phyloP scores from a whole-genome alignment of 2,797 vertebrate species.

The Schizopygopsis malacanthus region DNA sequence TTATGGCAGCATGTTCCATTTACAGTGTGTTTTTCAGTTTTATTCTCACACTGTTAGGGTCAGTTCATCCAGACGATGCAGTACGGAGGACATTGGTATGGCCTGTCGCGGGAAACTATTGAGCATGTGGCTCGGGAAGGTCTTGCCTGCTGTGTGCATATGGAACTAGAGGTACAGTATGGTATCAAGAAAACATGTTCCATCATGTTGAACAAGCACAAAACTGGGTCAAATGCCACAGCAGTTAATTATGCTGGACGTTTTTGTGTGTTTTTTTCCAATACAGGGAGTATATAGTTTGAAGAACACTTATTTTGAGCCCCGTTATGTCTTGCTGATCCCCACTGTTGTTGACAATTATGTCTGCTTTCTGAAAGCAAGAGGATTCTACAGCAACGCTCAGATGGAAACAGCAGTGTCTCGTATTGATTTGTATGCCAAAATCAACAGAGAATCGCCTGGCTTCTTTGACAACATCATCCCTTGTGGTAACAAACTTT shows the following conservation, averaged over 20 bases:
- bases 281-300: conserved; percentile 87
- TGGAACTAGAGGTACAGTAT: conserved; percentile 89
- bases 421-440: conserved; percentile 83
- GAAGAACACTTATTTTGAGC: conserved; percentile 88
- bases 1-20: conserved; percentile 33
- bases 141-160: conserved; percentile 87
- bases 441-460: conserved; percentile 75
- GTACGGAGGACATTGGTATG: conserved; percentile 82
- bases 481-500: conserved; percentile 76
- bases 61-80: conserved; percentile 87
- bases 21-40: background rate
- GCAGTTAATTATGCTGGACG: background rate
- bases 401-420: conserved; percentile 83
- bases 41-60: conserved; percentile 76
- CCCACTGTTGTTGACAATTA: conserved; percentile 83
- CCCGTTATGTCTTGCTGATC: conserved; percentile 87
- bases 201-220: background rate
- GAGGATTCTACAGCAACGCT: conserved; percentile 79
- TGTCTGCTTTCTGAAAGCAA: conserved; percentile 74
- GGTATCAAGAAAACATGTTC: conserved; percentile 25
- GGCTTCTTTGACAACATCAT: conserved; percentile 89
- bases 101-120: conserved; percentile 85
- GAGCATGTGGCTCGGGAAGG: conserved; percentile 89
- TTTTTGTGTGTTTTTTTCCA: conserved; percentile 27
- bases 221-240: background rate